Conservation (phyloP, 2,888 invertebrate species). For the Entomobrya proxima region DNA sequence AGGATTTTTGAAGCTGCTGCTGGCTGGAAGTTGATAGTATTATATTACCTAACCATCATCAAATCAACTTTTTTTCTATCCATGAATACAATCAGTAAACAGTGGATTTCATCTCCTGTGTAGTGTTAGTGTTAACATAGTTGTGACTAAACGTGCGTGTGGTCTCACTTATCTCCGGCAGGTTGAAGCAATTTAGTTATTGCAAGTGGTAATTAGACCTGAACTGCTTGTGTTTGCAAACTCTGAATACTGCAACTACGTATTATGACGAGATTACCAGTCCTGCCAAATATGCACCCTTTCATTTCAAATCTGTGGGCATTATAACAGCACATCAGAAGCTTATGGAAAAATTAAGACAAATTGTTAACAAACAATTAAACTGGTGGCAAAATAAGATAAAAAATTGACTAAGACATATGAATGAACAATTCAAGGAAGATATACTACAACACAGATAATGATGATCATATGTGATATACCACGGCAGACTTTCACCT, state of each 20-base stretch:
- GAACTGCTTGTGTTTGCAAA: neutral
- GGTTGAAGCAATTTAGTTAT: constrained; percentile 5
- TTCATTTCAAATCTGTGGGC: too few relatives aligned
- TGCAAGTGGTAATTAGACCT: neutral
- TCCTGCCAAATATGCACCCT: too few relatives aligned
- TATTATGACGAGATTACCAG: too few relatives aligned
- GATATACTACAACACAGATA: too few relatives aligned
- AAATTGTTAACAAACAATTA: neutral
- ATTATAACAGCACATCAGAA: too few relatives aligned
- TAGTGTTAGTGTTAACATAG: constrained; percentile 9
- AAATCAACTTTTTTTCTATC: constrained; percentile 18
- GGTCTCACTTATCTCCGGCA: neutral
- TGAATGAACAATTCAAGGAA: too few relatives aligned
- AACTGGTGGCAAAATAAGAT: too few relatives aligned
- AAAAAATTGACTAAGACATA: too few relatives aligned
- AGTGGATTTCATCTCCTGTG: neutral
- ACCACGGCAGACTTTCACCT: too few relatives aligned
- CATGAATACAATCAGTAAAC: neutral
- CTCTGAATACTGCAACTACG: too few relatives aligned
- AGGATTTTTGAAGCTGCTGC: constrained; percentile 12
- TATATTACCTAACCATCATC: constrained; percentile 11
- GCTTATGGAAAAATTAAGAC: neutral
- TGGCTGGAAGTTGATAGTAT: neutral
- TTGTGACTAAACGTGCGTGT: constrained; percentile 27
- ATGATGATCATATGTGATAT: too few relatives aligned